A percentile compares a stretch with the other conserved stretches of the same genome.
phyloP scores from a whole-genome alignment of 2,888 invertebrate species.

The Odontocolon sp. region DNA sequence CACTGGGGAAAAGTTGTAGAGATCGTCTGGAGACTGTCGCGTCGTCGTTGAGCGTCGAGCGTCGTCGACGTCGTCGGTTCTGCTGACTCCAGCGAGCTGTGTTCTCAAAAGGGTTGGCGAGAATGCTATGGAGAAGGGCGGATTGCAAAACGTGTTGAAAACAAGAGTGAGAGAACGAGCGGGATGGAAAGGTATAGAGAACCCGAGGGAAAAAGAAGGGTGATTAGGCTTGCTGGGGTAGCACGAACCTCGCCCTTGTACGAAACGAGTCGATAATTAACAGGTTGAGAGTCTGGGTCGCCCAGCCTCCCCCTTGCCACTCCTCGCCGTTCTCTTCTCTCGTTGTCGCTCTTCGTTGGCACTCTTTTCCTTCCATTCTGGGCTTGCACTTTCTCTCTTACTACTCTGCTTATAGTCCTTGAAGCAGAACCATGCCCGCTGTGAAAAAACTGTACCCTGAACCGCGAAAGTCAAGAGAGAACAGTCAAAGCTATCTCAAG shows the following conservation, averaged over 20 bases:
- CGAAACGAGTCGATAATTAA: constrained; percentile 79
- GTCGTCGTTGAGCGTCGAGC: constrained; percentile 6
- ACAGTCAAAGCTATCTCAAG: constrained; percentile 31
- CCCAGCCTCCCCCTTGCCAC: constrained; percentile 43
- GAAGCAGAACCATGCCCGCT: constrained; percentile 5
- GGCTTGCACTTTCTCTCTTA: constrained; percentile 28
- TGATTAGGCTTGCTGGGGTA: constrained; percentile 73
- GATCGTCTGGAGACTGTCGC: constrained; percentile 51
- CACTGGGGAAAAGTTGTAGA: constrained; percentile 24
- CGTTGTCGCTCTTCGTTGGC: too few relatives aligned
- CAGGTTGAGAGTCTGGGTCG: constrained; percentile 67
- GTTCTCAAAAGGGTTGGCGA: constrained; percentile 26
- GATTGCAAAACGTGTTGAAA: constrained; percentile 73
- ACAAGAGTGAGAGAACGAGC: constrained; percentile 68
- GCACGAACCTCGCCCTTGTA: constrained; percentile 61
- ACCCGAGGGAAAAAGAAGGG: constrained; percentile 71
- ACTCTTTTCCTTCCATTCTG: too few relatives aligned
- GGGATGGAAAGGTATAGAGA: constrained; percentile 25
- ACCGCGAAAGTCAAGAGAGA: constrained; percentile 9
- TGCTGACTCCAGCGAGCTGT: constrained; percentile 53
- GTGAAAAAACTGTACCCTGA: constrained; percentile 6
- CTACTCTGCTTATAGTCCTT: background rate
- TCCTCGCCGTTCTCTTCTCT: too few relatives aligned
- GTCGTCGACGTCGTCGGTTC: constrained; percentile 35
- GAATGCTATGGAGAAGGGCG: background rate